Evolutionary conservation across 2,888 invertebrate genomes (phyloP).

Genomic region (Torymus aiolomorphi): DNA sequence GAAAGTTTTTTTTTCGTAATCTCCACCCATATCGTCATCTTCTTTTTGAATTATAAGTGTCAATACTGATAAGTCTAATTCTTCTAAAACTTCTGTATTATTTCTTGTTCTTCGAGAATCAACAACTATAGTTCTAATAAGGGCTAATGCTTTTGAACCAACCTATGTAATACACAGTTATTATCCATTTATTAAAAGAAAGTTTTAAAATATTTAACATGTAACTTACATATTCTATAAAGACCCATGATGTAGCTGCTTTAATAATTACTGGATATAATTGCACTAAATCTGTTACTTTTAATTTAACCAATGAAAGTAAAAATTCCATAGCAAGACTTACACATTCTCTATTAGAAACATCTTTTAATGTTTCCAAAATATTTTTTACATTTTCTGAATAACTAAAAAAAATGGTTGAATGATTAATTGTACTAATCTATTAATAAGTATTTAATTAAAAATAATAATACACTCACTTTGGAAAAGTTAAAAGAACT

Average conservation of each 20-base stretch:
- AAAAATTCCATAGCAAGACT: slow-evolving; percentile 77
- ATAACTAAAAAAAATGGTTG: slow-evolving; percentile 67
- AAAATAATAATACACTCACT: slow-evolving; percentile 61
- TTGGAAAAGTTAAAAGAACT: slow-evolving; percentile 69
- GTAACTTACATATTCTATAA: slow-evolving; percentile 73
- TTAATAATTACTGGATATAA: slow-evolving; percentile 75
- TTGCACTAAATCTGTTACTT: slow-evolving; percentile 71
- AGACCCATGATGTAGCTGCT: slow-evolving; percentile 76
- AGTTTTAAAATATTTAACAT: slow-evolving; percentile 16
- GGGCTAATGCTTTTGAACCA: slow-evolving; percentile 74
- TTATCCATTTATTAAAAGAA: slow-evolving; percentile 32
- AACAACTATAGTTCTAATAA: slow-evolving; percentile 74
- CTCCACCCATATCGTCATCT: slow-evolving; percentile 65
- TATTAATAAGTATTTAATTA: no score
- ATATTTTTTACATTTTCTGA: slow-evolving; percentile 72
- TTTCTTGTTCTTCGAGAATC: slow-evolving; percentile 68
- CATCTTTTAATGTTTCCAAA: slow-evolving; percentile 69
- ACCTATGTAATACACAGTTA: slow-evolving; percentile 63
- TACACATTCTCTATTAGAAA: slow-evolving; percentile 76
- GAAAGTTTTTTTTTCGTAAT: slow-evolving; percentile 50
- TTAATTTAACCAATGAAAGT: slow-evolving; percentile 75
- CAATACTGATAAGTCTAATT: slow-evolving; percentile 74
- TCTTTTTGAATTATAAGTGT: slow-evolving; percentile 73
- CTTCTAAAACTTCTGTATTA: slow-evolving; percentile 69
- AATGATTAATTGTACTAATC: no score